A percentile compares a stretch with the other conserved stretches of the same genome.
phyloP scores from a whole-genome alignment of 1,140 invertebrate species.

The Patella vulgata region DNA sequence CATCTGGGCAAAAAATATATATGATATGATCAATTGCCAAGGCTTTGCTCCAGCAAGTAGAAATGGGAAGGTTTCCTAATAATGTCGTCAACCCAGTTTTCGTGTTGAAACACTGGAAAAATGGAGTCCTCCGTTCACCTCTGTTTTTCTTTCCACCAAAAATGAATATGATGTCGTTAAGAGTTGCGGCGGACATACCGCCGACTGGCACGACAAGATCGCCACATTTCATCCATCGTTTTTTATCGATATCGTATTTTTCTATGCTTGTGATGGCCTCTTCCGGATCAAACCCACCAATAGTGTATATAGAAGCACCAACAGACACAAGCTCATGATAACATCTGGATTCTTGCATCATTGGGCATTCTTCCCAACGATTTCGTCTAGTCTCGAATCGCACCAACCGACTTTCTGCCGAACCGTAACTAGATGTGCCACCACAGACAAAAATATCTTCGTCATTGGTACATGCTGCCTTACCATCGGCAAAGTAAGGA shows the following conservation, averaged over 20 bases:
- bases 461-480: slow-evolving; percentile 31
- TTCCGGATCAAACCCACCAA: slow-evolving; percentile 24
- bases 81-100: slow-evolving; percentile 16
- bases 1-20: slow-evolving; percentile 31
- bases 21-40: slow-evolving; percentile 31
- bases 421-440: slow-evolving; percentile 4
- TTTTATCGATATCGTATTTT: slow-evolving; percentile 19
- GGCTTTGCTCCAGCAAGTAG: slow-evolving; percentile 29
- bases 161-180: slow-evolving; percentile 33
- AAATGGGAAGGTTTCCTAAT: slow-evolving; percentile 14
- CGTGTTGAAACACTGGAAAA: slow-evolving; percentile 25
- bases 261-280: slow-evolving; percentile 23
- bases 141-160: slow-evolving; percentile 32
- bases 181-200: slow-evolving; percentile 29
- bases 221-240: slow-evolving; percentile 20
- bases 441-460: slow-evolving; percentile 34
- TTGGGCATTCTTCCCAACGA: slow-evolving; percentile 25
- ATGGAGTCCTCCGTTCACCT: slow-evolving; percentile 10
- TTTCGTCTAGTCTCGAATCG: slow-evolving; percentile 29
- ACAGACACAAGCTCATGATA: slow-evolving; percentile 32
- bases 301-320: slow-evolving; percentile 13
- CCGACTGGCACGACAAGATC: slow-evolving; percentile 24
- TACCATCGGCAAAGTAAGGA: slow-evolving; percentile 32
- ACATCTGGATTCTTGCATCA: slow-evolving; percentile 21
- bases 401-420: slow-evolving; percentile 23